These are phyloP conservation scores for Drosophila quasianomalipes DNA, from an alignment of 2,888 invertebrate species.

Conservation along the genomic window DNA sequence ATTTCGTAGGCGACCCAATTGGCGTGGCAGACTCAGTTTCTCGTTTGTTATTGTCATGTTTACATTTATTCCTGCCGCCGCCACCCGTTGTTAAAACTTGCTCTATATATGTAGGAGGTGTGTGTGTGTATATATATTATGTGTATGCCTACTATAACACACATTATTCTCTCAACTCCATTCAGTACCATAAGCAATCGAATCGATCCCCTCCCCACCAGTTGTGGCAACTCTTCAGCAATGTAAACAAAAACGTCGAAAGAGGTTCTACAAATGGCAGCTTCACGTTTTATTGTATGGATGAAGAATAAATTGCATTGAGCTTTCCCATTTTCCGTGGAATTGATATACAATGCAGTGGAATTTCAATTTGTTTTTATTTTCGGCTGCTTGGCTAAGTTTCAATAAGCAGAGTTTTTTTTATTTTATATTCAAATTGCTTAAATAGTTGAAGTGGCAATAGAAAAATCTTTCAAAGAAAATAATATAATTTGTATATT, in stretches of 20 bases:
- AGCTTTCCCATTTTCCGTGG: constrained; percentile 12
- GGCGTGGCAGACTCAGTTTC: constrained; percentile 22
- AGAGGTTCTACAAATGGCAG: constrained; percentile 23
- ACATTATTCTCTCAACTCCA: constrained; percentile 66
- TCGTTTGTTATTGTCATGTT: constrained; percentile 18
- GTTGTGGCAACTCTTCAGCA: constrained; percentile 2
- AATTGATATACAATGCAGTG: constrained; percentile 12
- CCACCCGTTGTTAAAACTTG: constrained; percentile 6
- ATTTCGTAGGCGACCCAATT: constrained; percentile 45
- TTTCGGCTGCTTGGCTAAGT: neutral
- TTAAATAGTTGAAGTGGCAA: neutral
- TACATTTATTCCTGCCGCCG: constrained; percentile 16
- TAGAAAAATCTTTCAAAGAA: neutral
- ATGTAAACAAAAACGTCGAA: constrained; percentile 50
- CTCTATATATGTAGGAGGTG: neutral
- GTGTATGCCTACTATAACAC: constrained; percentile 26
- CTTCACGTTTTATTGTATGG: constrained; percentile 3
- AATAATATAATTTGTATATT: neutral
- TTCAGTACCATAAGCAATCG: constrained; percentile 34
- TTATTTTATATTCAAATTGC: neutral
- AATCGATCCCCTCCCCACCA: constrained; percentile 1
- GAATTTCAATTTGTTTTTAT: constrained; percentile 13
- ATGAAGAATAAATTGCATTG: constrained; percentile 20
- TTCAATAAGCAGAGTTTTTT: neutral
- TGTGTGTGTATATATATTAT: neutral